Conservation (phyloP, 2,888 invertebrate genomes). For the Macrophya annulata region DNA sequence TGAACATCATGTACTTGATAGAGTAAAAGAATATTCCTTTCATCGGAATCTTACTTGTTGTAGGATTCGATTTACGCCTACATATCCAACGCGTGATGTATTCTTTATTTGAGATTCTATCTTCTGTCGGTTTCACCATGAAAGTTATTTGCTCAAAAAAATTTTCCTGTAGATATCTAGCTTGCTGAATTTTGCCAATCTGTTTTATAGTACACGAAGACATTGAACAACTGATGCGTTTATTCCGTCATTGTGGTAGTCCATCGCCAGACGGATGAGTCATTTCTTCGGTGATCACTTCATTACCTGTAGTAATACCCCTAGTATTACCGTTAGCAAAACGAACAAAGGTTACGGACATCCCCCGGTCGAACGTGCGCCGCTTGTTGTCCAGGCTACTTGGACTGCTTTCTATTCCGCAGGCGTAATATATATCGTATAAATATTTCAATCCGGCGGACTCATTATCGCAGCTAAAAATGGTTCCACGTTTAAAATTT, state of each 20-base stretch:
- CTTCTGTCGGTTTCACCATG: not conserved
- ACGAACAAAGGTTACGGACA: slow-evolving; percentile 43
- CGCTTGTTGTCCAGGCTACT: slow-evolving; percentile 32
- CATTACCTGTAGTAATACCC: slow-evolving; percentile 41
- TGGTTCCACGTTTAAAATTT: not conserved
- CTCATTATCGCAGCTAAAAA: not conserved
- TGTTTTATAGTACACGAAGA: not conserved
- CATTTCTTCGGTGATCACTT: slow-evolving; percentile 51
- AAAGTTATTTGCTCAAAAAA: not conserved
- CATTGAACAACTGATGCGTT: slow-evolving; percentile 9
- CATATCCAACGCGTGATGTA: not conserved
- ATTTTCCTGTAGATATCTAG: not conserved
- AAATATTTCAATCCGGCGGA: not conserved
- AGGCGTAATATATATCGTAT: slow-evolving; percentile 18
- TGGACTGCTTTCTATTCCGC: slow-evolving; percentile 46
- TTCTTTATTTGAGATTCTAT: not conserved
- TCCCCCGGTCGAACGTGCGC: slow-evolving; percentile 36
- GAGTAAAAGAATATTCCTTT: not conserved
- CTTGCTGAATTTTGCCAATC: not conserved
- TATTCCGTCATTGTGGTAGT: not conserved
- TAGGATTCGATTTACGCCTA: not conserved
- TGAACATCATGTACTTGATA: not conserved
- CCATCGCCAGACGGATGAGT: slow-evolving; percentile 8
- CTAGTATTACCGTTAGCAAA: slow-evolving; percentile 43
- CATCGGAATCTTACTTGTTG: not conserved